Percentiles rank a stretch among this genome's conserved stretches.
Conservation (phyloP, 2,888 invertebrate species). For the Allophyes oxyacanthae region DNA sequence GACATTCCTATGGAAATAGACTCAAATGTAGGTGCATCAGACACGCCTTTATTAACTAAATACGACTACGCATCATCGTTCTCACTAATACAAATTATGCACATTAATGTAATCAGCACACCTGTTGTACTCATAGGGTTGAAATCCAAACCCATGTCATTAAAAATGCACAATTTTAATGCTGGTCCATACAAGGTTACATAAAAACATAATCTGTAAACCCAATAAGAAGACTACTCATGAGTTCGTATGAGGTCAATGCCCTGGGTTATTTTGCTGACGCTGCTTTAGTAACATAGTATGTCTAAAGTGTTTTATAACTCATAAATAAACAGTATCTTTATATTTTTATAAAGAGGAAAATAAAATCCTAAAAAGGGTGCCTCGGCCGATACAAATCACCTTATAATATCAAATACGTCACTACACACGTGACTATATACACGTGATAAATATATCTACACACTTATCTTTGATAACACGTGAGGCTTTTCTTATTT, state of each 20-base stretch:
- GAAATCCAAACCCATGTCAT: too few relatives aligned
- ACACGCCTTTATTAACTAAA: conserved; percentile 1
- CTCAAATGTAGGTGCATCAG: not conserved
- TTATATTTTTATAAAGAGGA: too few relatives aligned
- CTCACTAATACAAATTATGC: too few relatives aligned
- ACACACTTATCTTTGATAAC: conserved; percentile 19
- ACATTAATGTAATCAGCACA: too few relatives aligned
- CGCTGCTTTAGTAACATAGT: conserved; percentile 1
- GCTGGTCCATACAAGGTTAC: not conserved
- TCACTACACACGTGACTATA: conserved; percentile 23
- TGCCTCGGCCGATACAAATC: conserved; percentile 2
- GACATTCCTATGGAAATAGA: conserved; percentile 15
- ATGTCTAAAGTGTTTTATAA: not conserved
- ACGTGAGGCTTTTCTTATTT: conserved; percentile 19
- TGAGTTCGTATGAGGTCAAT: conserved; percentile 17
- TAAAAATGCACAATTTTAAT: not conserved
- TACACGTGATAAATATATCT: conserved; percentile 1
- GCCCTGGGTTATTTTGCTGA: conserved; percentile 12
- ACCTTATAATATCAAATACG: conserved; percentile 7
- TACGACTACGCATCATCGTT: too few relatives aligned
- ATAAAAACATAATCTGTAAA: conserved; percentile 20
- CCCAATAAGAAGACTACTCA: conserved; percentile 10
- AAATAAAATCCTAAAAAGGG: too few relatives aligned
- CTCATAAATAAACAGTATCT: too few relatives aligned
- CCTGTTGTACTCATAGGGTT: too few relatives aligned